Evolutionary conservation across 2,113 vertebrate species (phyloP), one percentile per base, ranked within the genome.

Genomic region (Machaerirhynchus nigripectus): DNA sequence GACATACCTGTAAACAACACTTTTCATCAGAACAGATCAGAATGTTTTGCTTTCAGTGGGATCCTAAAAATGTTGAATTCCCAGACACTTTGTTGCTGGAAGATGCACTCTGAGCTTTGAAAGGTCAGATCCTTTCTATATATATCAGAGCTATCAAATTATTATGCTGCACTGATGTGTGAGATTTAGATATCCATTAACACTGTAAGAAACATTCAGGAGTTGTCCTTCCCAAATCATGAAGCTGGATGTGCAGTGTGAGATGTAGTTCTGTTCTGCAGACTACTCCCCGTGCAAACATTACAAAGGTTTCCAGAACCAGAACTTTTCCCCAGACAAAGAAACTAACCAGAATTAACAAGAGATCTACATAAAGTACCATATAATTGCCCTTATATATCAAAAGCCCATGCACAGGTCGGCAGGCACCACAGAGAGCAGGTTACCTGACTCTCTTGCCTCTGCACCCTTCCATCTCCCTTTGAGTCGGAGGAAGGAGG

Each of bases 361-460:
- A 39, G 31, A 61, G 6, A 47, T 13, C n/a, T 47, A 14, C 0
- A 2, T 23, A 33, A 86, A 83, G n/a, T 3, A 20, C 2, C 15
- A 21, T 6, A 11, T 6, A 22, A 42, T 6, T 18, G 17, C 10
- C n/a, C 22, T 46, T 15, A 7, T 6, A 19, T 1, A 1, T 49
- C 37, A 10, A 5, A 57, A 85, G 7, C 9, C 20, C 56, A 27
- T 11, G 15, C 39, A 35, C 1, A 2, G 31, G 23, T 61, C 46
- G 40, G 27, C 4, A 19, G 42, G 21, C 40, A 27, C 7, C 28
- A 30, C 23, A 74, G 40, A 17, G 1, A 35, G 10, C 18, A 57
- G 7, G 42, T 42, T 40, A 24, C 22, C 12, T 27, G 50, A 11
- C 17, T 69, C 23, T 56, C 6, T 4, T 47, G 18, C 15, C 26